These are phyloP conservation scores for Acanthacorydalis orientalis DNA, from an alignment of 2,888 invertebrate genomes.

Conservation along the genomic window DNA sequence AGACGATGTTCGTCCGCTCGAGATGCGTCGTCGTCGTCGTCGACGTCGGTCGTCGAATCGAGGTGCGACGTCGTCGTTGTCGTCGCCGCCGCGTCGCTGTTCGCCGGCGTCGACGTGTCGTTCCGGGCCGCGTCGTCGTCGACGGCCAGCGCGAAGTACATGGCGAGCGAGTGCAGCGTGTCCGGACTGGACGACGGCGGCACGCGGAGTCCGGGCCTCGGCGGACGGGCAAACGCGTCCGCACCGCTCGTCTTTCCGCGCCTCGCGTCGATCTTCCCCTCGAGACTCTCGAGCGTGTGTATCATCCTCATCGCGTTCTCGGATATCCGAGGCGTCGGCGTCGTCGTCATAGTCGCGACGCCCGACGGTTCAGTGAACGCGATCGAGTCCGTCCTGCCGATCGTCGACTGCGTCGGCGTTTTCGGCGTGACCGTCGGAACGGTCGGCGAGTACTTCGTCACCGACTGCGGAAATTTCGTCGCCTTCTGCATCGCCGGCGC, in stretches of 20 bases:
- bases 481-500: conserved; percentile 6
- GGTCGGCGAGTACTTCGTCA: conserved; percentile 17
- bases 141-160: conserved; percentile 60
- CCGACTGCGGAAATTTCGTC: conserved; percentile 4
- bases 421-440: conserved; percentile 17
- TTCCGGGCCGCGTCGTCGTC: conserved; percentile 25
- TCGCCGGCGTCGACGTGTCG: conserved; percentile 43
- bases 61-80: no score
- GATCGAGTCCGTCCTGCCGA: neutral
- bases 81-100: no score
- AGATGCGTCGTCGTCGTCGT: no score
- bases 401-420: conserved; percentile 3
- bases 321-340: conserved; percentile 27
- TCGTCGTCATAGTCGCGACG: conserved; percentile 11
- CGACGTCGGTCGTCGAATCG: conserved; percentile 12
- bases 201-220: conserved; percentile 45
- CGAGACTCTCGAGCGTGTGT: conserved; percentile 44
- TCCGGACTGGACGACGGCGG: conserved; percentile 62
- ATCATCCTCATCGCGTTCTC: conserved; percentile 55
- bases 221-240: conserved; percentile 29
- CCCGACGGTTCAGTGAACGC: conserved; percentile 4
- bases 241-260: conserved; percentile 26
- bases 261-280: conserved; percentile 36
- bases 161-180: conserved; percentile 58
- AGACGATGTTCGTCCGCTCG: conserved; percentile 20